Evolutionary conservation across 2,113 vertebrate species (phyloP).

Genomic region (Brachyhypopomus occidentalis): DNA sequence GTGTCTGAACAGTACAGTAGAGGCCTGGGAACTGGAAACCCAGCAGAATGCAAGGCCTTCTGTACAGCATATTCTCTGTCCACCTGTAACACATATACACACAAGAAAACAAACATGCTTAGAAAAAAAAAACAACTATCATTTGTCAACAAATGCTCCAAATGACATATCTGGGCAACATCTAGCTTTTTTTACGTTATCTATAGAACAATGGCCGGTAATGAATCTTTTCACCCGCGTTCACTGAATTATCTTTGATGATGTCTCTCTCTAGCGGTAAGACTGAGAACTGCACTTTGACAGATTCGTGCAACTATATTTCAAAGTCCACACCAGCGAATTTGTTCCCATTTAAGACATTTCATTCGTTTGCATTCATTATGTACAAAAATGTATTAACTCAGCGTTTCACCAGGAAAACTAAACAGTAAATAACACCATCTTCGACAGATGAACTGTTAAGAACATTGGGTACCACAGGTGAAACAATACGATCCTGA

Average conservation of each 20-base stretch:
- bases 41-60: slow-evolving; percentile 80
- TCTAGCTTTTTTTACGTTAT: too few relatives aligned
- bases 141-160: background rate
- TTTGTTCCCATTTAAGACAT: background rate
- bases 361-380: background rate
- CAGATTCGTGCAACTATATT: background rate
- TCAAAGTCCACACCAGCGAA: background rate
- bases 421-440: background rate
- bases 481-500: background rate
- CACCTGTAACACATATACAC: slow-evolving; percentile 69
- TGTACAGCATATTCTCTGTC: slow-evolving; percentile 89
- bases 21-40: slow-evolving; percentile 89
- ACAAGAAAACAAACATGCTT: background rate
- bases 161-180: too few relatives aligned
- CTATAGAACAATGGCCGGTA: too few relatives aligned
- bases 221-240: too few relatives aligned
- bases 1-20: slow-evolving; percentile 81
- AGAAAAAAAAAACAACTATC: background rate
- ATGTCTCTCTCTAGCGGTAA: background rate
- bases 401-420: background rate
- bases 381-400: too few relatives aligned
- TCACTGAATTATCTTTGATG: background rate
- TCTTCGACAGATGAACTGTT: background rate
- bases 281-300: background rate
- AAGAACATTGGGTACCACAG: background rate